Percentiles rank a stretch among this genome's conserved stretches.
Evolutionary conservation across 2,113 vertebrate genomes (phyloP).

Genomic region (Proterorhinus semilunaris): DNA sequence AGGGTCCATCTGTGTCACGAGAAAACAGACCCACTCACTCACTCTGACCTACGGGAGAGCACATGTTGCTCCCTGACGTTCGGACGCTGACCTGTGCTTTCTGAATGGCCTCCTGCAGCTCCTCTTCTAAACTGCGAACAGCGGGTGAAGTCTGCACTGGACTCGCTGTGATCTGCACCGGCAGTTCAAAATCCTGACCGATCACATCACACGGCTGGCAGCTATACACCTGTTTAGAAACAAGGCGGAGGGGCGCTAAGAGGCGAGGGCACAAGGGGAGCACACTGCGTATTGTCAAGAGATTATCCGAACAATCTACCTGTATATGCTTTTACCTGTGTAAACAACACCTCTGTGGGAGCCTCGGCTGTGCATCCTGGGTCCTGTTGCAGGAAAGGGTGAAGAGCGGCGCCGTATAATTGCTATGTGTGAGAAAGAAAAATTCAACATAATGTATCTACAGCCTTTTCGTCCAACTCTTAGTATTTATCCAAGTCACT

Average conservation of each 20-base stretch:
- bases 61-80: neutral
- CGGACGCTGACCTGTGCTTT: constrained; percentile 81
- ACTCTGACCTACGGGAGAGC: neutral
- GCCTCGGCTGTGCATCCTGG: constrained; percentile 60
- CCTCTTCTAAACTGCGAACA: constrained; percentile 84
- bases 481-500: neutral
- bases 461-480: neutral
- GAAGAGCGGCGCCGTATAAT: constrained; percentile 67
- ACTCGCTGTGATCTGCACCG: constrained; percentile 84
- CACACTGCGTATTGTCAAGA: constrained; percentile 2
- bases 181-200: constrained; percentile 81
- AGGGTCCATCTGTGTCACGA: constrained; percentile 80
- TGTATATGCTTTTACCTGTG: constrained; percentile 60
- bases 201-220: constrained; percentile 78
- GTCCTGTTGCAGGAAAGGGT: constrained; percentile 83
- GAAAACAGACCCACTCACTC: constrained; percentile 13
- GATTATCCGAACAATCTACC: constrained; percentile 4
- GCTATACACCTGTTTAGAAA: constrained; percentile 70
- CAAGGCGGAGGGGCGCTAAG: constrained; percentile 9
- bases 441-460: neutral
- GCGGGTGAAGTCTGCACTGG: constrained; percentile 68
- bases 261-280: constrained; percentile 12
- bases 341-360: constrained; percentile 67
- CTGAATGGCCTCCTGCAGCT: constrained; percentile 88
- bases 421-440: constrained; percentile 18